phyloP scores from a whole-genome alignment of 2,888 invertebrate genomes.

The Coenonympha glycerion region DNA sequence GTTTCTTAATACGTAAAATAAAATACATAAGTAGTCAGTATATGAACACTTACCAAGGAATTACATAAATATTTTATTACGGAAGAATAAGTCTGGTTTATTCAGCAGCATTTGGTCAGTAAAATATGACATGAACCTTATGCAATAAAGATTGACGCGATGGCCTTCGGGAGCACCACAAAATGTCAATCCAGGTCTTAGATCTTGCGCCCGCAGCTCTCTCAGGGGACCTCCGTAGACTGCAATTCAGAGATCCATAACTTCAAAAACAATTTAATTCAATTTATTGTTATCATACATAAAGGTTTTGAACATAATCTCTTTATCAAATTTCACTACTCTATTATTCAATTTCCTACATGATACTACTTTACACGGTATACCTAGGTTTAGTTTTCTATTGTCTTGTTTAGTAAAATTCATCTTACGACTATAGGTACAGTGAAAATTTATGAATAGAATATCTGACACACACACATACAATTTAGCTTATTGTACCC shows the following conservation, averaged over 20 bases:
- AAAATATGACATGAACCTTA: slow-evolving; percentile 40
- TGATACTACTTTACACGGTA: too few relatives aligned
- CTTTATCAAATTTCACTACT: too few relatives aligned
- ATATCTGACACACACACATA: too few relatives aligned
- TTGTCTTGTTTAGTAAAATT: too few relatives aligned
- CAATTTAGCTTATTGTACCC: too few relatives aligned
- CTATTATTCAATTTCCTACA: too few relatives aligned
- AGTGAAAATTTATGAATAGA: too few relatives aligned
- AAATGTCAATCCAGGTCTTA: slow-evolving; percentile 67
- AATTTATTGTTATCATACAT: background rate
- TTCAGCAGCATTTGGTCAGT: slow-evolving; percentile 36
- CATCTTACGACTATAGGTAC: too few relatives aligned
- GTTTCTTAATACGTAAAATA: too few relatives aligned
- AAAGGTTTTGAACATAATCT: background rate
- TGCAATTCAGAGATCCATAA: slow-evolving; percentile 9
- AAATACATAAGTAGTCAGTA: too few relatives aligned
- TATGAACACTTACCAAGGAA: background rate
- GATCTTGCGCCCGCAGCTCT: slow-evolving; percentile 41
- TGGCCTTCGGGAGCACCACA: slow-evolving; percentile 47
- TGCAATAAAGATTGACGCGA: slow-evolving; percentile 66
- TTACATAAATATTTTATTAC: too few relatives aligned
- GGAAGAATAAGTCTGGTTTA: slow-evolving; percentile 5
- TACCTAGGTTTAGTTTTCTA: too few relatives aligned
- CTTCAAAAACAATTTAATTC: slow-evolving; percentile 2
- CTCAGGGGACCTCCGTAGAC: slow-evolving; percentile 6